Base-by-base conservation (phyloP, 1,140 invertebrate genomes). In the Araneus ventricosus region DNA sequence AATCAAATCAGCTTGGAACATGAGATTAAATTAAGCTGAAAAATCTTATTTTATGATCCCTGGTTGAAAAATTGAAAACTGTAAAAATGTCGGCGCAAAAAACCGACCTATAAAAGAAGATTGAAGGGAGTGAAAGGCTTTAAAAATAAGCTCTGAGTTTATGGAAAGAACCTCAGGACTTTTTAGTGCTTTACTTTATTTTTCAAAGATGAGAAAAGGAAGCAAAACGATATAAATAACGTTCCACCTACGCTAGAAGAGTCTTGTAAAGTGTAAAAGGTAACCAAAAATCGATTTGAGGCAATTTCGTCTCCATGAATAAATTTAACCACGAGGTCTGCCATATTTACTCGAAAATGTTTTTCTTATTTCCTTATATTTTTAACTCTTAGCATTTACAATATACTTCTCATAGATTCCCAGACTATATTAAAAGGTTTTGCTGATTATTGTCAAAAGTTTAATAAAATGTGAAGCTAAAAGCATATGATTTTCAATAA, bases 201-300 rank as follows among this genome's bases (percentile, higher is more conserved):
- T 22, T 37, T 22, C 70, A 75, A 75, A 75, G 34, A 37, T 75
- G 70, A 30, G 20, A 75, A 75, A 34, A 14, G 34, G 70, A 37
- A 75, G 34, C 70, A 34, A 75, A 75, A 1, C 4, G 30, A 34
- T 30, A 37, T 75, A 75, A 75, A 75, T 75, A 75, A 34, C 70
- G 5, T 34, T 37, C 17, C 20, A 34, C 20, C 30, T 4, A 6
- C 70, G 1, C 10, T 34, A 20, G 17, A 5, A 30, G 10, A 37
- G 20, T 75, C 30, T 5, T 34, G 17, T 75, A 20, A 34, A 75
- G 70, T 37, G 27, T 75, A 75, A 75, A 34, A 37, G 4, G 70
- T 37, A 75, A 75, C 70, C 27, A 75, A 75, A 75, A 75, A 37
- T 75, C 70, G 70, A 75, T 75, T 34, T 34, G 17, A 37, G 27